These are phyloP conservation scores for Orthochromis malagaraziensis DNA, from an alignment of 2,113 vertebrate genomes.

Conservation along the genomic window DNA sequence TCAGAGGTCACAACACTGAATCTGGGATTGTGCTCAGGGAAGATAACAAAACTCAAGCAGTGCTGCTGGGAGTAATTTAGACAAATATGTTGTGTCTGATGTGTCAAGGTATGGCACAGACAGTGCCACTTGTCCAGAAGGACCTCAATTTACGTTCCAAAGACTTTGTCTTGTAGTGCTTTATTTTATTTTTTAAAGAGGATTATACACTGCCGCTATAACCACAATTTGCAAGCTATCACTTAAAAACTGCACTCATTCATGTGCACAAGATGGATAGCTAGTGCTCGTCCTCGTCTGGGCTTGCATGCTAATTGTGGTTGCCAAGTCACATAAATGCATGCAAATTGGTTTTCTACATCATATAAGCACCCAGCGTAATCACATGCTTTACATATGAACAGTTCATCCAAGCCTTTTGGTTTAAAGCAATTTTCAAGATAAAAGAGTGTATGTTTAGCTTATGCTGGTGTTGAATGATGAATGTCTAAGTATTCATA, in stretches of 20 bases:
- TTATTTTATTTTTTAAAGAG: not conserved
- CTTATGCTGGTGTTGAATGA: not conserved
- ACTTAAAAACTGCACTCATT: not conserved
- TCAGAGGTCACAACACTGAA: constrained; percentile 46
- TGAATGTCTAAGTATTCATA: not conserved
- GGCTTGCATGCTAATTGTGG: constrained; percentile 19
- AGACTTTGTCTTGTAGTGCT: not conserved
- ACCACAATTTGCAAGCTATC: not conserved
- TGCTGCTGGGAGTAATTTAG: constrained; percentile 24
- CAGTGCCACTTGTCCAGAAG: not conserved
- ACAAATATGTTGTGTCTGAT: constrained; percentile 34
- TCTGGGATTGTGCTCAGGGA: constrained; percentile 8
- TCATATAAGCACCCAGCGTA: not conserved
- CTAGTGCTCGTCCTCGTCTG: not conserved
- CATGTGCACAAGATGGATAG: constrained; percentile 18
- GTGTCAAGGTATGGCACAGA: constrained; percentile 2
- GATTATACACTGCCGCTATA: not conserved
- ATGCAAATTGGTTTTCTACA: not conserved
- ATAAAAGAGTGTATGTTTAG: not conserved
- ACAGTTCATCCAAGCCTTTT: not conserved
- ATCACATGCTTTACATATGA: not conserved
- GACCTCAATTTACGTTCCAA: not conserved
- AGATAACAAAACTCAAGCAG: constrained; percentile 29
- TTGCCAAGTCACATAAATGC: not conserved
- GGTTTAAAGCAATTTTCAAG: not conserved